Conservation (phyloP, 2,797 vertebrate species). For the Enteromius argenteus region DNA sequence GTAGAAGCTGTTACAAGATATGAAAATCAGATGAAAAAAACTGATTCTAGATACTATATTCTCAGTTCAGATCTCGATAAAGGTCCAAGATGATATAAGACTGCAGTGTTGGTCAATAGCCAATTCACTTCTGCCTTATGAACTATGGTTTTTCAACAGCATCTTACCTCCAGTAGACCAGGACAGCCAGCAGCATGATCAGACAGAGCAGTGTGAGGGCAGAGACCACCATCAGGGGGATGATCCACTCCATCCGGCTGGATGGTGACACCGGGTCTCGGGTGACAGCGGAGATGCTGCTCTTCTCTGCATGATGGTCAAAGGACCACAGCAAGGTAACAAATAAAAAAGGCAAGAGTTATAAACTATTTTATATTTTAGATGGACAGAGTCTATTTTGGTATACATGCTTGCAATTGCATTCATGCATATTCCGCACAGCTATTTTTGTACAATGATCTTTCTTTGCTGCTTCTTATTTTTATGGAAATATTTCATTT, state of each 20-base stretch:
- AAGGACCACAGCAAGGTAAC: background rate
- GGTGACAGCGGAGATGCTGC: slow-evolving; percentile 85
- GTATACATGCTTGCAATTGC: background rate
- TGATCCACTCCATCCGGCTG: slow-evolving; percentile 95
- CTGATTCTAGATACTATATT: background rate
- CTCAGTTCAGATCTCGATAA: background rate
- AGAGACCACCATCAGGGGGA: slow-evolving; percentile 95
- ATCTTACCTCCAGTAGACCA: slow-evolving; percentile 98
- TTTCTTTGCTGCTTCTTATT: background rate
- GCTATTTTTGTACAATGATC: background rate
- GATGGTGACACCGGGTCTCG: slow-evolving; percentile 78
- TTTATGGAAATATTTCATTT: background rate
- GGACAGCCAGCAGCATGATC: slow-evolving; percentile 92
- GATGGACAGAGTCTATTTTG: background rate
- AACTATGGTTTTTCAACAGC: background rate
- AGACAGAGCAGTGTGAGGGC: slow-evolving; percentile 96
- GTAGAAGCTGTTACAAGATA: background rate
- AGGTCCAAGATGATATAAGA: background rate
- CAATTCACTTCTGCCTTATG: background rate
- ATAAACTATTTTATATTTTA: background rate
- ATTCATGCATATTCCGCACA: background rate
- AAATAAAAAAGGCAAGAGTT: background rate
- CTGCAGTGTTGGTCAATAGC: background rate
- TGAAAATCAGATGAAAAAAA: background rate
- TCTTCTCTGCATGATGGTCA: slow-evolving; percentile 77